Percentiles rank a stretch among this genome's conserved stretches.
phyloP scores from a whole-genome alignment of 2,888 invertebrate genomes.

The Melinopterus prodromus region DNA sequence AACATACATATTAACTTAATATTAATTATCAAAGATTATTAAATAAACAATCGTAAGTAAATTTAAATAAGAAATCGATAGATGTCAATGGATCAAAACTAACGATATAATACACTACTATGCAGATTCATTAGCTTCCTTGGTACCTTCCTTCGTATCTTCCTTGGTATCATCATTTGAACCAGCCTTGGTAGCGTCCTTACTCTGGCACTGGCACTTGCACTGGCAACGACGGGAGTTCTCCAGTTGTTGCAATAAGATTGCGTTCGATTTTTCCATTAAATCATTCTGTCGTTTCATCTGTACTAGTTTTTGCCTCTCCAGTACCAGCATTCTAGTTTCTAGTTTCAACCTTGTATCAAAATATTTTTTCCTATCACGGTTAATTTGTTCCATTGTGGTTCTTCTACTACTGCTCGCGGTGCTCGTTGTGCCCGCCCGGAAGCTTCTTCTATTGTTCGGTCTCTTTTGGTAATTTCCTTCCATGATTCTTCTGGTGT shows the following conservation, averaged over 20 bases:
- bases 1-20: too few relatives aligned
- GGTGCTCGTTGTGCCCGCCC: neutral
- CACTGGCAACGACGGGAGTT: too few relatives aligned
- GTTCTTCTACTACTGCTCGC: neutral
- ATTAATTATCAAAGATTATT: too few relatives aligned
- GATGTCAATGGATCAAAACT: too few relatives aligned
- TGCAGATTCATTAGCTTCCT: too few relatives aligned
- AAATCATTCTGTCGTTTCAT: neutral
- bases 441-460: neutral
- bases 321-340: neutral
- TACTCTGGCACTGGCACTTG: too few relatives aligned
- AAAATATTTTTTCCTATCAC: neutral
- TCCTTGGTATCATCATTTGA: too few relatives aligned
- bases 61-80: too few relatives aligned
- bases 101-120: too few relatives aligned
- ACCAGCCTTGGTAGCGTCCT: too few relatives aligned
- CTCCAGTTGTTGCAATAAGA: neutral
- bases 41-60: too few relatives aligned
- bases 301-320: neutral
- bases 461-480: neutral
- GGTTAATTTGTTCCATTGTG: neutral
- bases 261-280: neutral
- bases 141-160: too few relatives aligned
- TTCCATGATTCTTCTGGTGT: neutral
- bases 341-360: neutral